phyloP scores from a whole-genome alignment of 1,140 invertebrate species.

The Drosophila nigrodunni region DNA sequence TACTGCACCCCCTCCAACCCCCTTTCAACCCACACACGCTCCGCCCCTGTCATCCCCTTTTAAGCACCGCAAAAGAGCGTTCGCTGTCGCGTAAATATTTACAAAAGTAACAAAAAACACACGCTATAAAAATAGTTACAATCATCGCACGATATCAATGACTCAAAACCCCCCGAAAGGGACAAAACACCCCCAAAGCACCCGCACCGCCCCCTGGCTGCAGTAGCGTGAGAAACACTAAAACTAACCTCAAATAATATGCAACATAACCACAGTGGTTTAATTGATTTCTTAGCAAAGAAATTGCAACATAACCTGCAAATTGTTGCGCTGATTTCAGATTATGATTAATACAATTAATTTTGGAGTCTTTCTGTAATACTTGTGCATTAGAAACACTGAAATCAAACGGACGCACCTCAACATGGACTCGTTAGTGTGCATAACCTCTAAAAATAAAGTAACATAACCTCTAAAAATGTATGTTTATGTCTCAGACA shows the following conservation, averaged over 20 bases:
- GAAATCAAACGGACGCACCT: too few relatives aligned
- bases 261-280: constrained; percentile 4
- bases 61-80: constrained; percentile 33
- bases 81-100: constrained; percentile 42
- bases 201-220: neutral
- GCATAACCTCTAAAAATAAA: too few relatives aligned
- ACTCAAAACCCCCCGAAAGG: constrained; percentile 13
- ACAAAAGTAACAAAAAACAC: constrained; percentile 27
- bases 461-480: too few relatives aligned
- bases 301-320: too few relatives aligned
- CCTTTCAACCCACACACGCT: neutral
- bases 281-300: constrained; percentile 4
- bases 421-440: too few relatives aligned
- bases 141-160: constrained; percentile 50
- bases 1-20: neutral
- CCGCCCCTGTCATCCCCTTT: neutral
- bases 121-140: constrained; percentile 33
- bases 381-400: neutral
- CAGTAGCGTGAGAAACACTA: constrained; percentile 46
- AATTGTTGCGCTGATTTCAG: too few relatives aligned
- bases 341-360: too few relatives aligned
- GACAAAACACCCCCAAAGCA: neutral
- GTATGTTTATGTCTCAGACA: too few relatives aligned
- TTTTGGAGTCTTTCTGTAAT: too few relatives aligned
- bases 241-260: constrained; percentile 1